phyloP scores from a whole-genome alignment of 2,113 vertebrate genomes.

The Lophotis ruficrista region DNA sequence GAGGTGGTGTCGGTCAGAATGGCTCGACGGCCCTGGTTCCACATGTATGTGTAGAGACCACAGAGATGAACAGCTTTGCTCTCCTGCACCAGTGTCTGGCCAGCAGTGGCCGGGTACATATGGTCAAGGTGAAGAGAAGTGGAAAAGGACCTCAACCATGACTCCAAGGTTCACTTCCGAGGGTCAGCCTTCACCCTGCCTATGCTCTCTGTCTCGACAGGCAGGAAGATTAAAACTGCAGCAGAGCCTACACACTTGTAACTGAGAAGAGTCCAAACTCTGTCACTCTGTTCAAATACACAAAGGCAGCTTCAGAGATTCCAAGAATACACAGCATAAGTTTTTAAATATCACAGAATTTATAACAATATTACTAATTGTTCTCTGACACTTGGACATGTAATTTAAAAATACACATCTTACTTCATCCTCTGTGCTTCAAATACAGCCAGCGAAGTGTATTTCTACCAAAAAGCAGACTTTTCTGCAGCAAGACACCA shows the following conservation, averaged over 20 bases:
- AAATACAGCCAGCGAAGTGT: neutral
- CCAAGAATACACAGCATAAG: neutral
- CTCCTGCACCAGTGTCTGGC: neutral
- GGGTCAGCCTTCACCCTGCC: neutral
- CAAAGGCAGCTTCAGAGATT: neutral
- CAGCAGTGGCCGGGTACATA: neutral
- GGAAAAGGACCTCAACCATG: neutral
- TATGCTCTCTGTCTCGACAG: neutral
- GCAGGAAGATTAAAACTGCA: neutral
- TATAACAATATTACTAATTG: neutral
- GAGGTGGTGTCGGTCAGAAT: neutral
- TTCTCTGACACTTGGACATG: neutral
- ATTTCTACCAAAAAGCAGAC: neutral
- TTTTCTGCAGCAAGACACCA: slow-evolving; percentile 25
- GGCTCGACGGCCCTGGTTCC: neutral
- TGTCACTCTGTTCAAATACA: neutral
- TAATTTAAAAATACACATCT: neutral
- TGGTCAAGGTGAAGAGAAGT: neutral
- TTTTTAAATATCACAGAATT: neutral
- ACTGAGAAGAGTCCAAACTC: neutral
- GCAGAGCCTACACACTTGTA: neutral
- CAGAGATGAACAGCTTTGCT: neutral
- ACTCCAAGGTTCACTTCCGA: neutral
- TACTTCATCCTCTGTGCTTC: neutral
- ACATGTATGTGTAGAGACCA: rapidly evolving